Evolutionary conservation across 2,113 vertebrate genomes (phyloP).

Genomic region (Poeciliopsis prolifica): DNA sequence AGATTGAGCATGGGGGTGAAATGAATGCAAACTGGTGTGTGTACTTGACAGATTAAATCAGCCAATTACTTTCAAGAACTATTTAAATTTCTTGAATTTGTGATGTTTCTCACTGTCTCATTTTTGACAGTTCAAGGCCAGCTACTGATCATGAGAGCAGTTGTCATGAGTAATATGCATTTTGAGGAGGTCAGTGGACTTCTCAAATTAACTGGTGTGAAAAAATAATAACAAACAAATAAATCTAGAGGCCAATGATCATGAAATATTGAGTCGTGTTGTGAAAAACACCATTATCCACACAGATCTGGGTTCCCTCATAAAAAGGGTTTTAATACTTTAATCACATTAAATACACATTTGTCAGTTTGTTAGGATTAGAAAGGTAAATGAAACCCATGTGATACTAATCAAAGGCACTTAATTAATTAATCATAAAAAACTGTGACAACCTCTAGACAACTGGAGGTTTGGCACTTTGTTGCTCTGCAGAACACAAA

Average conservation of each 20-base stretch:
- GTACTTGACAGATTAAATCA: slow-evolving; percentile 53
- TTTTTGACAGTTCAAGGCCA: background rate
- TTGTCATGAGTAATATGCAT: slow-evolving; percentile 10
- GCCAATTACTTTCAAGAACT: slow-evolving; percentile 51
- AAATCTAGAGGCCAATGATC: no score
- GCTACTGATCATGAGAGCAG: slow-evolving; percentile 25
- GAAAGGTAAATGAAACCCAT: background rate
- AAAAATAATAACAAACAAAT: slow-evolving; percentile 16
- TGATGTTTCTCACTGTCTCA: slow-evolving; percentile 31
- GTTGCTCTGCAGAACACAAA: background rate
- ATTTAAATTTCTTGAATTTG: slow-evolving; percentile 30
- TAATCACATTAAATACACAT: no score
- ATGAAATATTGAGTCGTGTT: background rate
- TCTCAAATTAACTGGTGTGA: slow-evolving; percentile 24
- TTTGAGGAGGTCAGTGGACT: slow-evolving; percentile 14
- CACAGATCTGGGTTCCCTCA: no score
- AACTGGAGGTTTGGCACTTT: background rate
- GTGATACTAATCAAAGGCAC: background rate
- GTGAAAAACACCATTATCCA: slow-evolving; percentile 2
- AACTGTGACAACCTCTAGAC: background rate
- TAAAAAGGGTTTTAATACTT: no score
- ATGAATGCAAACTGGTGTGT: slow-evolving; percentile 60
- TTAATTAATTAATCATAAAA: background rate
- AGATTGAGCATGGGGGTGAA: slow-evolving; percentile 55
- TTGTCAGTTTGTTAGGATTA: background rate